Evolutionary conservation across 2,888 invertebrate species (phyloP).

Genomic region (Dryocosmus kuriphilus): DNA sequence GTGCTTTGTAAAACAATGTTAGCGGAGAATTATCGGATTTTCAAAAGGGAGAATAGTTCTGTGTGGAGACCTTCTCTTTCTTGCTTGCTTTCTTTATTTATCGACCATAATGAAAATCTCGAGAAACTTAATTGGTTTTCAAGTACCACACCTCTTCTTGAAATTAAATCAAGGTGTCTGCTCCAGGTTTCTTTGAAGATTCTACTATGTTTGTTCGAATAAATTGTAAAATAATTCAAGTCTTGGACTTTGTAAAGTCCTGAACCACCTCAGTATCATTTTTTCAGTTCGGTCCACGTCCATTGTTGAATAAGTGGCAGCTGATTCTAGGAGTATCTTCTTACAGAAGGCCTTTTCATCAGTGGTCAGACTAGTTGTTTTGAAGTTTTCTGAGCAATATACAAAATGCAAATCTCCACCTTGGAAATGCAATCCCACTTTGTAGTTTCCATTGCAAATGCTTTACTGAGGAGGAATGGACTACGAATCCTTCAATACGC

Average conservation of each 20-base stretch:
- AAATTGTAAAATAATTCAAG: background rate
- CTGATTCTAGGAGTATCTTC: no score
- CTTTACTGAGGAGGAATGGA: background rate
- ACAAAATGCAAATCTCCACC: no score
- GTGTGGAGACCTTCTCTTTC: background rate
- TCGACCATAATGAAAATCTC: background rate
- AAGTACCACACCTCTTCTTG: background rate
- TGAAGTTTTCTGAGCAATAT: no score
- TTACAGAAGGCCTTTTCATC: no score
- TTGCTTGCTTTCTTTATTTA: no score
- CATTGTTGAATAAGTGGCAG: no score
- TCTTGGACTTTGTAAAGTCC: no score
- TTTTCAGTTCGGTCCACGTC: no score
- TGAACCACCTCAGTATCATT: no score
- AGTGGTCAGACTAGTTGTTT: no score
- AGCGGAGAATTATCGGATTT: constrained; percentile 7
- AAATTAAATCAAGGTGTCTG: background rate
- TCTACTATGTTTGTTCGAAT: background rate
- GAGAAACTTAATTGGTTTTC: constrained; percentile 1
- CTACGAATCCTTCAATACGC: background rate
- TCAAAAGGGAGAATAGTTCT: background rate
- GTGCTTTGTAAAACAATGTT: background rate
- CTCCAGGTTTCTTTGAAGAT: background rate
- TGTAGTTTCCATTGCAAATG: background rate
- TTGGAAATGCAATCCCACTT: no score